Conservation (phyloP, 2,888 invertebrate genomes). For the Cistogaster globosa region DNA sequence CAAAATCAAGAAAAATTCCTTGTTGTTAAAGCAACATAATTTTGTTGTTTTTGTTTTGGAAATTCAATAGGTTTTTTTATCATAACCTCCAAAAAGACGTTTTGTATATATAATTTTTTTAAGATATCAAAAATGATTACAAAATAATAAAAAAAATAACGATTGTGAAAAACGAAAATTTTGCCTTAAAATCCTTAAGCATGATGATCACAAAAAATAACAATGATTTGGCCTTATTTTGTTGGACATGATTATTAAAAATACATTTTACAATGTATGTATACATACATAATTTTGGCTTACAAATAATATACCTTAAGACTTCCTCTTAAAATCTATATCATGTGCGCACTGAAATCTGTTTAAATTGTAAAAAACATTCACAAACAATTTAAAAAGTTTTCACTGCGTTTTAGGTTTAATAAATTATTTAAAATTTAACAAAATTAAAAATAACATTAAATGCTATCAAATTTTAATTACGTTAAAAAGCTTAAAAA, state of each 20-base stretch:
- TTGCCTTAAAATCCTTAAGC: slow-evolving; percentile 34
- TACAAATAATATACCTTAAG: slow-evolving; percentile 47
- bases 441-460: background rate
- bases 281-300: slow-evolving; percentile 56
- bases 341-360: slow-evolving; percentile 74
- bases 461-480: background rate
- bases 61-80: slow-evolving; percentile 72
- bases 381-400: background rate
- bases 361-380: slow-evolving; percentile 63
- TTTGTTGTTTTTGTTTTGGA: slow-evolving; percentile 70
- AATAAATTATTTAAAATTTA: background rate
- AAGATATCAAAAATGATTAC: slow-evolving; percentile 70
- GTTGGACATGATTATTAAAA: slow-evolving; percentile 44
- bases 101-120: slow-evolving; percentile 81
- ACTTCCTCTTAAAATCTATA: slow-evolving; percentile 56
- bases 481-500: background rate
- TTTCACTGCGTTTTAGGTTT: background rate
- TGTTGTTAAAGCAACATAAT: slow-evolving; percentile 63
- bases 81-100: slow-evolving; percentile 76
- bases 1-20: slow-evolving; percentile 37
- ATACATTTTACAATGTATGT: background rate
- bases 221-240: slow-evolving; percentile 75
- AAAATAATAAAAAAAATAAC: background rate
- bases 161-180: slow-evolving; percentile 34
- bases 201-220: slow-evolving; percentile 52